Evolutionary conservation across 2,113 vertebrate species (phyloP), one percentile per base, ranked within the genome.

Genomic region (Dipodomys merriami): DNA sequence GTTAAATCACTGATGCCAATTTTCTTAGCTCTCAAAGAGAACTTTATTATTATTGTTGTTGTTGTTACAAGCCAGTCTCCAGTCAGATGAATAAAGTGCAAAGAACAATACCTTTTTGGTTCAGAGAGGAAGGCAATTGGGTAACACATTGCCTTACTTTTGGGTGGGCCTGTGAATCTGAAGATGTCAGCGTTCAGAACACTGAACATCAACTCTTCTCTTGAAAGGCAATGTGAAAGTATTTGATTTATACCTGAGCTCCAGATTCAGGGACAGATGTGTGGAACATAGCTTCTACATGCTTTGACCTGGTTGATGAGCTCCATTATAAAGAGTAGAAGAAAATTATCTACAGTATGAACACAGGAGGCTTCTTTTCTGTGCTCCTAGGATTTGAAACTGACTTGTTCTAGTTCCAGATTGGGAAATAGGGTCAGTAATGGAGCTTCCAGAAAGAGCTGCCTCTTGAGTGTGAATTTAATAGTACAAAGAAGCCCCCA

Each of bases 1-100:
- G 46, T 91, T 86, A 96, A 88, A 67, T 86, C 73, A 83, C 25
- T 53, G 39, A 7, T 88, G 71, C 69, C 82, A 84, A 39, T 88
- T 94, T 91, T 15, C 46, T 62, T 68, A 83, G 33, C 10, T 69
- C 76, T 82, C 80, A 30, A 87, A 82, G 35, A 68, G 6, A 80
- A 30, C 12, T 69, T 1, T 1, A n/a, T 23, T 30, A 39, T 60
- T 30, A 83, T 4, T 7, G 27, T 35, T 57, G 67, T 30, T 69
- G 65, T 72, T 68, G 18, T 57, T 5, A 10, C 10, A 92, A 92
- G 71, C 25, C 46, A 76, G 33, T 12, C 30, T 49, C 69, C 68
- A 25, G 39, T 49, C 60, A 81, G 53, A 65, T 65, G 27, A 19
- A 91, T 90, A 60, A 96, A 89, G 69, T 7, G 12, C 69, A 83